Evolutionary conservation across 2,888 invertebrate species (phyloP).

Genomic region (Pharmacophagus antenor): DNA sequence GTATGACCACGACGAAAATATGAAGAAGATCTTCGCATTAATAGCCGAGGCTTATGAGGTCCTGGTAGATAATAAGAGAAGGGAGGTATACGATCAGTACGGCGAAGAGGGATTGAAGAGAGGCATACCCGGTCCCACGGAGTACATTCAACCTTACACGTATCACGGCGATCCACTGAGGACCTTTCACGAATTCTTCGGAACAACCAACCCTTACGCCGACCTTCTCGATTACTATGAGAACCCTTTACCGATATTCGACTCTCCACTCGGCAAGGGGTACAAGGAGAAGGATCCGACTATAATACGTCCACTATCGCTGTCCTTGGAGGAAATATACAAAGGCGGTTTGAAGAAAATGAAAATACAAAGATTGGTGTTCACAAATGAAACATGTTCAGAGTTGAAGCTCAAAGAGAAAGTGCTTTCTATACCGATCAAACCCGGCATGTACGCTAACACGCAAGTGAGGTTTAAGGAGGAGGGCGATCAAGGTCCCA

Average conservation of each 20-base stretch:
- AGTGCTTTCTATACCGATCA: conserved; percentile 86
- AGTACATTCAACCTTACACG: conserved; percentile 86
- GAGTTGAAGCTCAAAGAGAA: conserved; percentile 85
- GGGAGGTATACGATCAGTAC: conserved; percentile 93
- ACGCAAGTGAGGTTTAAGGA: conserved; percentile 88
- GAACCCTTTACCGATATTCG: conserved; percentile 83
- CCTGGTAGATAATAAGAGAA: conserved; percentile 82
- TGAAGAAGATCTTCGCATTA: conserved; percentile 79
- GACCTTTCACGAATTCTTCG: conserved; percentile 91
- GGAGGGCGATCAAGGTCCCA: conserved; percentile 90
- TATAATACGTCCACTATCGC: conserved; percentile 69
- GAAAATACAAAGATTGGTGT: conserved; percentile 88
- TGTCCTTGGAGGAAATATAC: conserved; percentile 82
- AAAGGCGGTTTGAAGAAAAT: conserved; percentile 90
- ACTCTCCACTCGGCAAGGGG: conserved; percentile 81
- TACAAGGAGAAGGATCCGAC: conserved; percentile 82
- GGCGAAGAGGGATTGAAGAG: conserved; percentile 93
- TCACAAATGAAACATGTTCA: conserved; percentile 82
- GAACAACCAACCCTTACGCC: conserved; percentile 90
- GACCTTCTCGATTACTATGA: conserved; percentile 85
- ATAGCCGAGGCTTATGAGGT: conserved; percentile 91
- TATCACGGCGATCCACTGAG: conserved; percentile 90
- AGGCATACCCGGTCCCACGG: conserved; percentile 85
- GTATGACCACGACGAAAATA: conserved; percentile 66
- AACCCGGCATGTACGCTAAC: conserved; percentile 86